Evolutionary conservation across 92 coral and sea anemone species (phyloP).

Genomic region (Epizoanthus stellaris): DNA sequence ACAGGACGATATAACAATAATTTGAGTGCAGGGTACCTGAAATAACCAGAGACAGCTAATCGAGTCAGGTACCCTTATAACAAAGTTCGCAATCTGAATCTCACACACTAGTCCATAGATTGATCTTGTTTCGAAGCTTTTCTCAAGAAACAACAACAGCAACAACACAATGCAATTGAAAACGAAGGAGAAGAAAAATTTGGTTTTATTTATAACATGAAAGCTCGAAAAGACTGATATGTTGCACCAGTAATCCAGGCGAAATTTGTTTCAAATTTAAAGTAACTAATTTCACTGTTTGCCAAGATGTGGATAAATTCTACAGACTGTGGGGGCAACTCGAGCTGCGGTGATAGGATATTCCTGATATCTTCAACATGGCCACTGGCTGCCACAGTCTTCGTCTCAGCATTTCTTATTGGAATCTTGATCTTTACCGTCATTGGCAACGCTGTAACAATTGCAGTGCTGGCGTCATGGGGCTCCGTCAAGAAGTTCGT

Average conservation of each 20-base stretch:
- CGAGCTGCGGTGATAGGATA: neutral
- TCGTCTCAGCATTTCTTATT: constrained; percentile 45
- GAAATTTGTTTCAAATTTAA: neutral
- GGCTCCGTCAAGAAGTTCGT: constrained; percentile 55
- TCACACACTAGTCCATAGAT: too few species aligned
- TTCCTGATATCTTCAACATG: constrained; percentile 5
- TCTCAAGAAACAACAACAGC: too few species aligned
- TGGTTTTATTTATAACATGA: too few species aligned
- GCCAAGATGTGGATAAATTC: constrained; percentile 1
- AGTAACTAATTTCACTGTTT: neutral
- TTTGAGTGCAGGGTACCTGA: too few species aligned
- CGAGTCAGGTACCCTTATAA: too few species aligned
- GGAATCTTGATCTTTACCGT: constrained; percentile 54
- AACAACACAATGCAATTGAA: too few species aligned
- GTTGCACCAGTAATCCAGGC: neutral
- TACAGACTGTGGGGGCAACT: neutral
- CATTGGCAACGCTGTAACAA: constrained; percentile 68
- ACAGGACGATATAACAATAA: too few species aligned
- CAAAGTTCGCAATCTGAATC: too few species aligned
- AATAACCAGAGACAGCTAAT: too few species aligned
- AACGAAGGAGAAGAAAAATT: too few species aligned
- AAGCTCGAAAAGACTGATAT: neutral
- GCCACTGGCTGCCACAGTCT: constrained; percentile 51
- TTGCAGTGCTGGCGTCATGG: constrained; percentile 66
- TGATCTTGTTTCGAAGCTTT: too few species aligned